phyloP scores from a whole-genome alignment of 1,140 invertebrate species.

The Pogonus chalceus region DNA sequence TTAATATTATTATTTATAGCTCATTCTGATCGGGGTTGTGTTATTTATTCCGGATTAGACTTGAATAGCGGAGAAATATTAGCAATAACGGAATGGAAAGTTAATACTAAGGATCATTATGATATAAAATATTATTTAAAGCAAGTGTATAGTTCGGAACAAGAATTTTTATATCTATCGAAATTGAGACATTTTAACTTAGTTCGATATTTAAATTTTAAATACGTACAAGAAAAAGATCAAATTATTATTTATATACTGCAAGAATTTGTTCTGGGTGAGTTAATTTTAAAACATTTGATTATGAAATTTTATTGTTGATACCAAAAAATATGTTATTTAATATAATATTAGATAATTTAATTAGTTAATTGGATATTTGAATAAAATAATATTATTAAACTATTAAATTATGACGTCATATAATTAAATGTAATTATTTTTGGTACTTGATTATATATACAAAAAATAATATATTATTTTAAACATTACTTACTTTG shows the following conservation, averaged over 20 bases:
- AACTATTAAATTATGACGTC: conserved; percentile 20
- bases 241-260: conserved; percentile 47
- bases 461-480: no score
- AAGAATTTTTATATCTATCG: conserved; percentile 56
- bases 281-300: conserved; percentile 10
- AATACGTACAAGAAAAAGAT: conserved; percentile 46
- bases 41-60: conserved; percentile 61
- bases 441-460: no score
- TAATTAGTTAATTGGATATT: not conserved
- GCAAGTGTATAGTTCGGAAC: conserved; percentile 54
- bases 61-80: conserved; percentile 53
- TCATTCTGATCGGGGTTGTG: conserved; percentile 52
- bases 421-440: no score
- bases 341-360: no score
- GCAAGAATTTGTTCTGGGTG: conserved; percentile 56
- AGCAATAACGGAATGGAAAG: conserved; percentile 59
- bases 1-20: conserved; percentile 32
- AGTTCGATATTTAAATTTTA: conserved; percentile 60
- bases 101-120: conserved; percentile 35
- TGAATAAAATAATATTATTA: conserved; percentile 14
- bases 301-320: no score
- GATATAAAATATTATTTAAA: conserved; percentile 40
- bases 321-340: no score
- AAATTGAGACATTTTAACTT: conserved; percentile 61
- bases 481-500: no score